phyloP scores from a whole-genome alignment of 2,888 invertebrate species.

The Amphipoea oculea region DNA sequence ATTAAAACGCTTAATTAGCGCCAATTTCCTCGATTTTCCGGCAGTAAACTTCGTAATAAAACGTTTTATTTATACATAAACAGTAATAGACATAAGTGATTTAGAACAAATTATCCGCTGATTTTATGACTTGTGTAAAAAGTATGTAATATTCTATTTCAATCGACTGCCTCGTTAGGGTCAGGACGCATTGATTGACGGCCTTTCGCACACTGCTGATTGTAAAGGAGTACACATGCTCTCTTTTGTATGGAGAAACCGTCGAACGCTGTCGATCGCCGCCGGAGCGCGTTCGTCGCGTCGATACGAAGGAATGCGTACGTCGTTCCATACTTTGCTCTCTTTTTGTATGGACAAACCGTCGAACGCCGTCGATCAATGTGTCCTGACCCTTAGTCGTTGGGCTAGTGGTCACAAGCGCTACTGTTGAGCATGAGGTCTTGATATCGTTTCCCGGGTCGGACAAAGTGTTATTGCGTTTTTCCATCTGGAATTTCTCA shows the following conservation, averaged over 20 bases:
- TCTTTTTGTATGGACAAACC: too few relatives aligned
- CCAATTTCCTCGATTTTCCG: constrained; percentile 34
- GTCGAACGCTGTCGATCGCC: too few relatives aligned
- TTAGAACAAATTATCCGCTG: not conserved
- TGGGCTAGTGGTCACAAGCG: too few relatives aligned
- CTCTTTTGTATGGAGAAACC: too few relatives aligned
- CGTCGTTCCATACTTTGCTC: too few relatives aligned
- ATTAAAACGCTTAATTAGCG: constrained; percentile 26
- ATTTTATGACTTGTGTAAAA: constrained; percentile 17
- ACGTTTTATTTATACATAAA: constrained; percentile 13
- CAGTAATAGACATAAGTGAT: not conserved
- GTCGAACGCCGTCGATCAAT: too few relatives aligned
- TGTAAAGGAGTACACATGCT: too few relatives aligned
- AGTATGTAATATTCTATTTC: not conserved
- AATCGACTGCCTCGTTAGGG: not conserved
- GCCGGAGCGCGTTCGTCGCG: too few relatives aligned
- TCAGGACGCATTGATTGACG: too few relatives aligned
- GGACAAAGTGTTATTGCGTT: not conserved
- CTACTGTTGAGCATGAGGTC: not conserved
- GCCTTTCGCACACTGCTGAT: too few relatives aligned
- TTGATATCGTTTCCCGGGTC: not conserved
- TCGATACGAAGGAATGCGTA: too few relatives aligned
- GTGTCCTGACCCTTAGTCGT: too few relatives aligned
- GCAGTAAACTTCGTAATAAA: constrained; percentile 19
- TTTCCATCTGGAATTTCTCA: not conserved